Conservation (phyloP, 2,113 vertebrate genomes). For the Lycaon pictus region DNA sequence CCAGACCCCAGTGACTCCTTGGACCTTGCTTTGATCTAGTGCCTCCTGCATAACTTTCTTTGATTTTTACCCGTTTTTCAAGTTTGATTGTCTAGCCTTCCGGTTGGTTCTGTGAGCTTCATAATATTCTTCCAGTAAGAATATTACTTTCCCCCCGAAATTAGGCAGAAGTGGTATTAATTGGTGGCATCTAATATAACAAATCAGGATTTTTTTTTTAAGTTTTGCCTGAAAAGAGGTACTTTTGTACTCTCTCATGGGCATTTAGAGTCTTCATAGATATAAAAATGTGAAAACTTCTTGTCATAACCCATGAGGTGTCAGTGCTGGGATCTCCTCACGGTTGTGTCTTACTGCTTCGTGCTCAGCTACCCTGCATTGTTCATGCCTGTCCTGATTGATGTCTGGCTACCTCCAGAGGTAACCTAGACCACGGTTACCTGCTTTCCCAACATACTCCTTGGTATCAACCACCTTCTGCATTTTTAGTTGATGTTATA, state of each 20-base stretch:
- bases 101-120: background rate
- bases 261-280: background rate
- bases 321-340: background rate
- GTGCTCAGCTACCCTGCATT: background rate
- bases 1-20: background rate
- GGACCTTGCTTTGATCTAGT: background rate
- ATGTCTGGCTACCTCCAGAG: background rate
- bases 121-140: background rate
- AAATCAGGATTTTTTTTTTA: background rate
- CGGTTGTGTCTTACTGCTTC: background rate
- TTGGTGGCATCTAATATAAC: background rate
- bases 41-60: background rate
- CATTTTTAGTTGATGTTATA: background rate
- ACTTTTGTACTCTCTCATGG: background rate
- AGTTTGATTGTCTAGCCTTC: background rate
- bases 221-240: background rate
- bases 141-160: background rate
- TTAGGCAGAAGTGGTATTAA: background rate
- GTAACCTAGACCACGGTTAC: background rate
- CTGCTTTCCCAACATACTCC: background rate
- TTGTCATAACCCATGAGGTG: background rate
- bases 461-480: background rate
- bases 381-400: background rate
- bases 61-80: background rate
- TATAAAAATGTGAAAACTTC: background rate